Base-by-base conservation (phyloP, 2,113 vertebrate genomes). In the Lophotis ruficrista region DNA sequence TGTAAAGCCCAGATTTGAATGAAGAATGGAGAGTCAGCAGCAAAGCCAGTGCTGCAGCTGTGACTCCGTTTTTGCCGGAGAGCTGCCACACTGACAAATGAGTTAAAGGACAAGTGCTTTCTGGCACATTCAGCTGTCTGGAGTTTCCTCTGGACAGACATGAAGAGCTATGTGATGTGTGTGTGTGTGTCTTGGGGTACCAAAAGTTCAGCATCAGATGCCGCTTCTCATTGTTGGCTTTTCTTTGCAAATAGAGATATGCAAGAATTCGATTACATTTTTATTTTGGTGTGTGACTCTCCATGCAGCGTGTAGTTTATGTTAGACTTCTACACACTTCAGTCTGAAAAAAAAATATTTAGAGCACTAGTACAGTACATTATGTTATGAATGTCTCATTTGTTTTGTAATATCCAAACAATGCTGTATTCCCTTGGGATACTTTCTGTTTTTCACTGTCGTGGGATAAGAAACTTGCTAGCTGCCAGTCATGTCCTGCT, bases 361-460 rank as follows among this genome's bases (percentile, higher is more conserved):
- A 35, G n/a, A 65, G 6, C 57, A 43, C 18, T 80, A 45, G 80
- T 91, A 58, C 58, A 72, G 92, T 76, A 83, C 82, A 64, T 94
- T 90, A 61, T 98, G 87, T 96, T 98, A 93, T 89, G 95, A 96
- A 85, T 95, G 82, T 89, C 85, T 94, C 68, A 50, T 83, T 98
- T 98, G 41, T 90, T 98, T 98, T 97, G 89, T 94, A 95, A 95
- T 20, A 51, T 91, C 72, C 68, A 76, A 97, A 96, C 97, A 97
- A 96, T 96, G 45, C 86, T 54, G 38, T 16, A 28, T 62, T 97
- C 97, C 96, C 97, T 78, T 78, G 98, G 95, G 97, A 95, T 43
- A 27, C 18, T 82, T 56, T 97, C 88, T 97, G 91, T 95, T 98
- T 98, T 98, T 90, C 91, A 57, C 54, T 95, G 70, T 91, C 28